Evolutionary conservation across 2,797 vertebrate genomes (phyloP).

Genomic region (Holocentrus rufus): DNA sequence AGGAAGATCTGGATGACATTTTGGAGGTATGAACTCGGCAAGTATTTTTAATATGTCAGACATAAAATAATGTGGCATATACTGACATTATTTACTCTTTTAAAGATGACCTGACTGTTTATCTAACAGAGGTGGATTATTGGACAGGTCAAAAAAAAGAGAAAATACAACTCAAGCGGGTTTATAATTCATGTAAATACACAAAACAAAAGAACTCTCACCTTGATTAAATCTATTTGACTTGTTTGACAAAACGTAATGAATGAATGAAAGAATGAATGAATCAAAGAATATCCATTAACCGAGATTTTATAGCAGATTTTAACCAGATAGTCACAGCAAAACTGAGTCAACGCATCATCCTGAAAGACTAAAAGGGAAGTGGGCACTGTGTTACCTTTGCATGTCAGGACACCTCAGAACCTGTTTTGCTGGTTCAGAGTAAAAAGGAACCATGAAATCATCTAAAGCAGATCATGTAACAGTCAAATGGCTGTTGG

Average conservation of each 20-base stretch:
- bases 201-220: no score
- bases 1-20: slow-evolving; percentile 87
- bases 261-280: no score
- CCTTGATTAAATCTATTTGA: neutral
- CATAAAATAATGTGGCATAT: no score
- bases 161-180: no score
- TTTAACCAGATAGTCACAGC: no score
- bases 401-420: neutral
- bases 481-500: neutral
- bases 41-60: neutral
- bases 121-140: neutral
- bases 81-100: neutral
- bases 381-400: neutral
- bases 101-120: neutral
- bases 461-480: neutral
- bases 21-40: slow-evolving; percentile 83
- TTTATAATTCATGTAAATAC: no score
- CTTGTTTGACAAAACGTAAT: neutral
- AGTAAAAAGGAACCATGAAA: neutral
- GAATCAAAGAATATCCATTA: neutral
- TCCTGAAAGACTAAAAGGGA: neutral
- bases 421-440: slow-evolving; percentile 46
- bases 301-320: no score
- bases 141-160: neutral
- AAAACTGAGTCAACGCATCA: neutral